These are phyloP conservation scores for Oenanthe melanoleuca DNA, from an alignment of 2,113 vertebrate species.

Conservation along the genomic window DNA sequence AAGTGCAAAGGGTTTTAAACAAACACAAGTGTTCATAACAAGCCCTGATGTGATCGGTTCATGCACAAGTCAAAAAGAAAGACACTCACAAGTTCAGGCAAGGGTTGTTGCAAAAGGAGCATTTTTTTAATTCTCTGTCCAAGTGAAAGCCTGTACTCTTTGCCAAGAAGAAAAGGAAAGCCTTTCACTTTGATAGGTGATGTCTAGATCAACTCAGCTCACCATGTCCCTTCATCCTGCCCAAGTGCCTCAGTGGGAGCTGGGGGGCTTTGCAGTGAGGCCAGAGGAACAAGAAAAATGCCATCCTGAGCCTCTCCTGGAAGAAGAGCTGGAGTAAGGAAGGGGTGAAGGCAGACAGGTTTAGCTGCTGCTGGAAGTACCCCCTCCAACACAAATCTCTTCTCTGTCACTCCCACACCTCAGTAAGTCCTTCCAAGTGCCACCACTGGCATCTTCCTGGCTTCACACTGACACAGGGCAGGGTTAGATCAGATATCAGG, in stretches of 20 bases:
- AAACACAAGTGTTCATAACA: rapidly evolving
- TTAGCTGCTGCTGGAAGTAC: background rate
- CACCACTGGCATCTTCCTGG: rapidly evolving
- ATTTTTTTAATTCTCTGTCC: background rate
- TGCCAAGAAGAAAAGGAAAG: background rate
- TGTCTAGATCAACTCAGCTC: background rate
- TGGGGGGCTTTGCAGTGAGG: background rate
- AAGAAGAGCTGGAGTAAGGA: rapidly evolving
- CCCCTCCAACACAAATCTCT: rapidly evolving
- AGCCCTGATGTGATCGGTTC: background rate
- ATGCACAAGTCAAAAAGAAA: background rate
- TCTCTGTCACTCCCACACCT: background rate
- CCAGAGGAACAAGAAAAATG: background rate
- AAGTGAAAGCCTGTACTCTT: background rate
- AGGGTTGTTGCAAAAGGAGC: background rate
- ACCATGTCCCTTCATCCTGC: background rate
- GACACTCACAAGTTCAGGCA: background rate
- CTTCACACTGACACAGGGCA: background rate
- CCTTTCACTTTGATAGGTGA: background rate
- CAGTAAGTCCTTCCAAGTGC: background rate
- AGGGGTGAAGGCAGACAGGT: rapidly evolving
- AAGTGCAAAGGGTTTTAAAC: background rate
- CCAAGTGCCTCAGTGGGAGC: background rate
- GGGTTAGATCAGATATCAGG: background rate
- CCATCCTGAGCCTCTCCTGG: background rate